Percentiles rank a stretch among this genome's conserved stretches.
These are phyloP conservation scores for Pollicipes pollicipes DNA, from an alignment of 1,140 invertebrate species.

Conservation along the genomic window DNA sequence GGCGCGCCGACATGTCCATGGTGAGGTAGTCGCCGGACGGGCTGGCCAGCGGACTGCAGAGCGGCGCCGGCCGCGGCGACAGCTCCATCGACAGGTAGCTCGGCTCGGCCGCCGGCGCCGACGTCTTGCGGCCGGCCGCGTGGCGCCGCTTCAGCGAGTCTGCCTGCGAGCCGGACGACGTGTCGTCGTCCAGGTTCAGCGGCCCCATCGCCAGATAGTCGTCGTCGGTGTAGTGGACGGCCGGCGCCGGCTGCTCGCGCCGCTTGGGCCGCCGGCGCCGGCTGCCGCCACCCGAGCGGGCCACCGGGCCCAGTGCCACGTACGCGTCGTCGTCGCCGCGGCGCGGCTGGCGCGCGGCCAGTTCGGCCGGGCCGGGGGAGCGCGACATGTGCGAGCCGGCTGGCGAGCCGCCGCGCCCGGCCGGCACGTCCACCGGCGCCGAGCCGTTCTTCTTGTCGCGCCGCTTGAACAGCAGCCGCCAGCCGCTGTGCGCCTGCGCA, in stretches of 20 bases:
- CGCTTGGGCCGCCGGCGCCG: background rate
- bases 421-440: background rate
- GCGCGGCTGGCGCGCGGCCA: no score
- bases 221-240: conserved; percentile 1
- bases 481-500: background rate
- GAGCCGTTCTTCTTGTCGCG: background rate
- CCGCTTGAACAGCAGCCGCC: background rate
- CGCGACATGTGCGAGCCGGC: no score
- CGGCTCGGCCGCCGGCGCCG: background rate
- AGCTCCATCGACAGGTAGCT: background rate
- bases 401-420: no score
- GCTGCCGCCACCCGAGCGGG: background rate
- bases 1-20: background rate
- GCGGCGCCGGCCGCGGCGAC: no score
- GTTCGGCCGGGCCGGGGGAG: background rate
- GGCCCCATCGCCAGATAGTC: background rate
- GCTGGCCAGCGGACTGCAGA: background rate
- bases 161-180: background rate
- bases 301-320: background rate
- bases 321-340: background rate
- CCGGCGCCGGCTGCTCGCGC: background rate
- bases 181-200: background rate
- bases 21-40: background rate
- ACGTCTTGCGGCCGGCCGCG: no score
- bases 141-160: background rate